Conservation (phyloP, 1,140 invertebrate species). For the Carposina sasakii region DNA sequence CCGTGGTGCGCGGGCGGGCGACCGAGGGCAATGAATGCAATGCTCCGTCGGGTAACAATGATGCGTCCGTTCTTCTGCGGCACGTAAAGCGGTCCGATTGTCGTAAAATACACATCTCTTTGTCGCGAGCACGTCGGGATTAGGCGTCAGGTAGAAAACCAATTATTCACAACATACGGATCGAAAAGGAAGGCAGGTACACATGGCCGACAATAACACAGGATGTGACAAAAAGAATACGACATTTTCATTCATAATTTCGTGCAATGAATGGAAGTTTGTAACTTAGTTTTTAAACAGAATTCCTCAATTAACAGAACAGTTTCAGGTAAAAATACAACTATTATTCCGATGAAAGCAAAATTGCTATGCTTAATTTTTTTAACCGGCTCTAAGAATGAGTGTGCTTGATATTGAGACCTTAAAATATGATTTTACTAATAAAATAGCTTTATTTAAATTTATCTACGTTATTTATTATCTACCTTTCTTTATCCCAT, state of each 20-base stretch:
- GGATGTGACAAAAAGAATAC: conserved; percentile 45
- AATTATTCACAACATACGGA: conserved; percentile 55
- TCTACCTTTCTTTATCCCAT: too few species aligned
- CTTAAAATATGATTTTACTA: too few species aligned
- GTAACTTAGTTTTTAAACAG: conserved; percentile 15
- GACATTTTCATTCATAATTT: conserved; percentile 54
- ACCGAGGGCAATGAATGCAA: conserved; percentile 40
- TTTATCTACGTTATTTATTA: too few species aligned
- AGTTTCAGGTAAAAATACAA: too few species aligned
- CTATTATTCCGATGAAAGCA: too few species aligned
- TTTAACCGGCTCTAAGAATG: too few species aligned
- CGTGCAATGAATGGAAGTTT: conserved; percentile 27
- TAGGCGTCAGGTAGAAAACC: conserved; percentile 48
- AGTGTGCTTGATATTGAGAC: too few species aligned
- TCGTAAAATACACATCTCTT: conserved; percentile 52
- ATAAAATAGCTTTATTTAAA: too few species aligned
- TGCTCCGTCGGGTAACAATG: conserved; percentile 42
- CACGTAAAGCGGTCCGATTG: conserved; percentile 48
- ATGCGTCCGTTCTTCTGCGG: conserved; percentile 27
- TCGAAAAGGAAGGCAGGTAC: conserved; percentile 41
- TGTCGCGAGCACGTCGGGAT: conserved; percentile 43
- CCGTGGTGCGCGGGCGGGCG: conserved; percentile 20
- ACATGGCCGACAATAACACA: conserved; percentile 48
- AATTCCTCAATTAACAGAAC: too few species aligned
- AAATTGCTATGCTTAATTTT: too few species aligned